These are phyloP conservation scores for Notiomystis cincta DNA, from an alignment of 2,113 vertebrate genomes.

Conservation along the genomic window DNA sequence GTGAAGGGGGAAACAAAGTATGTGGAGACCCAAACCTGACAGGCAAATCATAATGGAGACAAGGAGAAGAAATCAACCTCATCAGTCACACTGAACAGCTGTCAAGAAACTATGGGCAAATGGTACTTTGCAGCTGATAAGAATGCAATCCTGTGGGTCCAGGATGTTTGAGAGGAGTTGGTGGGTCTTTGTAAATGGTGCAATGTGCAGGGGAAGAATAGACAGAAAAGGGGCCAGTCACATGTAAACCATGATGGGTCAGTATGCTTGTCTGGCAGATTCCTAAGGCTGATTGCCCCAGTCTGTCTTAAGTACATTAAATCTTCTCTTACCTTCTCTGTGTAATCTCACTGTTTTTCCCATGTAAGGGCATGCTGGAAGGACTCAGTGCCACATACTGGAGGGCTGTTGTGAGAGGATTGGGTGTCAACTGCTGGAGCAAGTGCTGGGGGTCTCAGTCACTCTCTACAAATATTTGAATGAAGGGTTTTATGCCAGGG, in stretches of 20 bases:
- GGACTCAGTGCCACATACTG: neutral
- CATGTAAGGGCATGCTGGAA: accelerated
- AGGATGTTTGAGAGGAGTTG: neutral
- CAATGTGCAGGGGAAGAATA: neutral
- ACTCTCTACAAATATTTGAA: neutral
- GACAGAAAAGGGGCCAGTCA: accelerated
- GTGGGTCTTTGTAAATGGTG: neutral
- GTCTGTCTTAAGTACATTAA: neutral
- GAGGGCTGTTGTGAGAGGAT: accelerated
- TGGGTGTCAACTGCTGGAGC: accelerated
- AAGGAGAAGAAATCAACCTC: neutral
- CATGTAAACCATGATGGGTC: accelerated
- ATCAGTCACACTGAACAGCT: neutral
- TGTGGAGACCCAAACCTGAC: neutral
- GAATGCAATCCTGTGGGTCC: neutral
- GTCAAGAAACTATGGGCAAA: neutral
- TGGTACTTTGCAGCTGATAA: neutral
- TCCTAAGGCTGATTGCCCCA: neutral
- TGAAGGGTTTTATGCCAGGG: neutral
- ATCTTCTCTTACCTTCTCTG: neutral
- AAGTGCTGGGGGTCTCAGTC: accelerated
- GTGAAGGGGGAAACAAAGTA: neutral
- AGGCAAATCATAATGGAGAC: neutral
- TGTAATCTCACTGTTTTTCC: neutral
- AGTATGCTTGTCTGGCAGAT: neutral